Evolutionary conservation across 2,113 vertebrate species (phyloP).

Genomic region (Pithys albifrons): DNA sequence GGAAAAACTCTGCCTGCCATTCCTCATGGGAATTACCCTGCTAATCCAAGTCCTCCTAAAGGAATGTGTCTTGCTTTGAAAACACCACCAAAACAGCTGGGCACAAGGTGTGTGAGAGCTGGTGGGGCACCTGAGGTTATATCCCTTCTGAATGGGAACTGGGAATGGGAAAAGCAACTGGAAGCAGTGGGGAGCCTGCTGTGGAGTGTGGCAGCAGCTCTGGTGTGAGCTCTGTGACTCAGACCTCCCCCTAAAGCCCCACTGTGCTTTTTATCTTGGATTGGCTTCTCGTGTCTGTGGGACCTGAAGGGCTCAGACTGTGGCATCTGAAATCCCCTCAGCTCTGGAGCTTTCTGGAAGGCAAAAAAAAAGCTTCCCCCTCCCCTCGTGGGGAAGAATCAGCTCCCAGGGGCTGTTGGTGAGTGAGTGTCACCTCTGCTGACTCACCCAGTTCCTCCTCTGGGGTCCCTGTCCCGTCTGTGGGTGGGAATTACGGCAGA

Average conservation of each 20-base stretch:
- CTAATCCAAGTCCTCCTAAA: neutral
- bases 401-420: neutral
- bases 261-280: neutral
- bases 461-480: fast-evolving
- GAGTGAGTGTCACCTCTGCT: neutral
- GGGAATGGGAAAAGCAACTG: neutral
- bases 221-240: neutral
- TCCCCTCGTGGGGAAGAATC: fast-evolving
- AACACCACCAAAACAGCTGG: neutral
- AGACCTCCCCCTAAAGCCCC: neutral
- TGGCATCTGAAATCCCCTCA: neutral
- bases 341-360: neutral
- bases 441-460: neutral
- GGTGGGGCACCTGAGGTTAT: neutral
- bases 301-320: neutral
- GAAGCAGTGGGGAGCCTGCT: neutral
- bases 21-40: neutral
- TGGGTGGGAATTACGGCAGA: fast-evolving
- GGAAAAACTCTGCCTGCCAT: neutral
- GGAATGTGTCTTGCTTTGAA: fast-evolving
- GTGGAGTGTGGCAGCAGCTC: neutral
- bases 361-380: neutral
- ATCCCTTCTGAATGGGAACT: fast-evolving
- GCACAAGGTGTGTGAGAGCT: fast-evolving
- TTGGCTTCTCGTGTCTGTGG: neutral